A percentile compares a stretch with the other conserved stretches of the same genome.
phyloP scores from a whole-genome alignment of 2,113 vertebrate genomes.

The Aptenodytes patagonicus region DNA sequence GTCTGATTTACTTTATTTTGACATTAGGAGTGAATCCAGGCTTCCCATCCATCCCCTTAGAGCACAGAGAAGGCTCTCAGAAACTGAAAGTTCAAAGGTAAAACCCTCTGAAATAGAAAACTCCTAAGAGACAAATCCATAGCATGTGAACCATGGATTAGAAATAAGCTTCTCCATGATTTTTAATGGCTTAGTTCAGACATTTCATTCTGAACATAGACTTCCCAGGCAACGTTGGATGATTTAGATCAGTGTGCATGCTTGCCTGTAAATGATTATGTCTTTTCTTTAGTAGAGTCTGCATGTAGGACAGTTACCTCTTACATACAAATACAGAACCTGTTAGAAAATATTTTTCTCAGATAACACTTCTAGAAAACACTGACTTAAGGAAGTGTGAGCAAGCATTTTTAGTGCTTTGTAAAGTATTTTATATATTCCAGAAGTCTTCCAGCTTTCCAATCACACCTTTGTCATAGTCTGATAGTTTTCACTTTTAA shows the following conservation, averaged over 20 bases:
- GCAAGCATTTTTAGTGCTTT: not conserved
- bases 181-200: not conserved
- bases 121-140: not conserved
- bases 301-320: not conserved
- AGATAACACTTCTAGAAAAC: not conserved
- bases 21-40: not conserved
- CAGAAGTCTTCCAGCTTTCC: not conserved
- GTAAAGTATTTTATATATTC: not conserved
- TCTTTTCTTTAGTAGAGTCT: not conserved
- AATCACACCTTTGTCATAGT: not conserved
- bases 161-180: not conserved
- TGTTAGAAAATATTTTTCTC: not conserved
- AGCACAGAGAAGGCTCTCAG: not conserved
- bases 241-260: not conserved
- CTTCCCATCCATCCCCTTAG: not conserved
- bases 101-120: not conserved
- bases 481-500: not conserved
- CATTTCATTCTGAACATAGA: not conserved
- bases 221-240: not conserved
- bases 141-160: fast-evolving
- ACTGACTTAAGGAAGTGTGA: not conserved
- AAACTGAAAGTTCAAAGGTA: not conserved
- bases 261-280: not conserved
- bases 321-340: not conserved
- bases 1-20: not conserved